These are phyloP conservation scores for Leucosticte australis DNA, from an alignment of 2,113 vertebrate species.

Conservation along the genomic window DNA sequence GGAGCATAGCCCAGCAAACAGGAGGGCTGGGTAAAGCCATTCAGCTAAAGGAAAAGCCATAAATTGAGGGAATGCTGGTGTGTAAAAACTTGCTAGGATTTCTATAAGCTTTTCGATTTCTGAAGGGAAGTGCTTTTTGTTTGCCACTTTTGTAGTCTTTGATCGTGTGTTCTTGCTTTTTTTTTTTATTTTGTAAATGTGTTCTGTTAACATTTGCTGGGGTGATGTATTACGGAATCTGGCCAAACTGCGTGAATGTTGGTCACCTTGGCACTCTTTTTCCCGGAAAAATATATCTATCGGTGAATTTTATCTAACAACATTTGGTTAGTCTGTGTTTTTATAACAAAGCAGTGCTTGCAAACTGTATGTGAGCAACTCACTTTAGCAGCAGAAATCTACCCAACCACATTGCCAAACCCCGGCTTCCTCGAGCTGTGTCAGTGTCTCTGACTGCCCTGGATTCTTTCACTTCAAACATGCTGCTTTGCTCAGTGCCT, in stretches of 20 bases:
- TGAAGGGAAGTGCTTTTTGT: neutral
- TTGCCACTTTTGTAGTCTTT: neutral
- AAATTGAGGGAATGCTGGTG: neutral
- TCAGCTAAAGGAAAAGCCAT: neutral
- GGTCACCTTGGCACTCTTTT: neutral
- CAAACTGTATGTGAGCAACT: neutral
- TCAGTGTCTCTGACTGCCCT: neutral
- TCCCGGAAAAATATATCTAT: neutral
- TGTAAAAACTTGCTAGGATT: neutral
- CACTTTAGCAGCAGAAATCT: neutral
- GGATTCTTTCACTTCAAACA: neutral
- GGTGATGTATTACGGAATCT: neutral
- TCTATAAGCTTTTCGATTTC: neutral
- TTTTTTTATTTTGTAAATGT: neutral
- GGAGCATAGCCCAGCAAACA: neutral
- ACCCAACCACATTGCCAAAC: neutral
- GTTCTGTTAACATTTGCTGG: neutral
- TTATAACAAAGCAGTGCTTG: neutral
- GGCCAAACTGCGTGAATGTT: neutral
- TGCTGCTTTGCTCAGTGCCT: neutral
- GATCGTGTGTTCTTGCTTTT: fast-evolving
- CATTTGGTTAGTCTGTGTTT: neutral
- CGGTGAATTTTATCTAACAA: neutral
- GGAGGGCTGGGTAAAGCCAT: neutral
- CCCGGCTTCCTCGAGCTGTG: fast-evolving